These are phyloP conservation scores for Spisula solida DNA, from an alignment of 2,888 invertebrate species.

Conservation along the genomic window DNA sequence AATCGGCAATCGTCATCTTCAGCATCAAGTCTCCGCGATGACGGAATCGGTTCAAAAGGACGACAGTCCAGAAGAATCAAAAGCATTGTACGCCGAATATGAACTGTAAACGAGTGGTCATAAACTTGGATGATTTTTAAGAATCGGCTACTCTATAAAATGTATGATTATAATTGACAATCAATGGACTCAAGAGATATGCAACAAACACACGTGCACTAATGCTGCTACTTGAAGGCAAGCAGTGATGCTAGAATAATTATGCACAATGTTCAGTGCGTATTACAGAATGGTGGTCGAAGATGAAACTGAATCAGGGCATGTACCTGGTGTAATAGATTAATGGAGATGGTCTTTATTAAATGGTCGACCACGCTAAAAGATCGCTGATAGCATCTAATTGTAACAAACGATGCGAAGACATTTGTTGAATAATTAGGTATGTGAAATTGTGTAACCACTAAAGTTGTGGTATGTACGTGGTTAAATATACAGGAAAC, in stretches of 20 bases:
- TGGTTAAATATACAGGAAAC: no score
- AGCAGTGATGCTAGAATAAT: background rate
- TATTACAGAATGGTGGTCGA: no score
- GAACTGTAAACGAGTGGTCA: constrained; percentile 85
- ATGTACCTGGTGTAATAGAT: no score
- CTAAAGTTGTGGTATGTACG: no score
- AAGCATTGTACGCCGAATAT: constrained; percentile 83
- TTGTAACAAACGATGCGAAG: no score
- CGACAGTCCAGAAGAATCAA: constrained; percentile 82
- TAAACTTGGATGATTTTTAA: constrained; percentile 85
- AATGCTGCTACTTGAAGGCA: background rate
- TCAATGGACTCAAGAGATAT: constrained; percentile 48
- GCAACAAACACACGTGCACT: constrained; percentile 26
- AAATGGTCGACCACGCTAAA: no score
- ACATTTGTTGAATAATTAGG: no score
- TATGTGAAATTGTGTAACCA: no score
- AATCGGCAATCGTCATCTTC: constrained; percentile 92
- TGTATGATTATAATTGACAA: constrained; percentile 34
- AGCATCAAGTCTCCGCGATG: constrained; percentile 93
- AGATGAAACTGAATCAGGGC: no score
- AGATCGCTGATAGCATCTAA: no score
- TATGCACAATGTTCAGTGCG: no score
- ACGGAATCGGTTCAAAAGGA: constrained; percentile 91
- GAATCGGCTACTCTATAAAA: constrained; percentile 84
- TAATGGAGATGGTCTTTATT: no score